Evolutionary conservation across 1,140 invertebrate species (phyloP).

Genomic region (Pogonomyrmex californicus): DNA sequence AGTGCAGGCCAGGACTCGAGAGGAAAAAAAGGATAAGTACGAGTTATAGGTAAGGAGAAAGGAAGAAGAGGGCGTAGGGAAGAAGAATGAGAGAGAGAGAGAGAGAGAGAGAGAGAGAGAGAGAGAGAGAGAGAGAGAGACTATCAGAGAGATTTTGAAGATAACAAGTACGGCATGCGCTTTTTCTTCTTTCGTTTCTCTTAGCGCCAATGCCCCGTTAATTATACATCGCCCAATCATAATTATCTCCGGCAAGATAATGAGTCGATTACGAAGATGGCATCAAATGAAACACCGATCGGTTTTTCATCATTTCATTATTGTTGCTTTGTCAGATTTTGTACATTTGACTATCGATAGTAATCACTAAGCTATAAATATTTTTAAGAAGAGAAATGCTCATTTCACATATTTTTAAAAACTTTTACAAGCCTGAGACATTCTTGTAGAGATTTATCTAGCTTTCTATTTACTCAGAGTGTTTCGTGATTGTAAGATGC

Average conservation of each 20-base stretch:
- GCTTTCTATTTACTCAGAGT: not conserved
- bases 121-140: conserved; percentile 51
- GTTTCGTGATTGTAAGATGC: not conserved
- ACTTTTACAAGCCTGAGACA: not conserved
- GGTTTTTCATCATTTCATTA: conserved; percentile 48
- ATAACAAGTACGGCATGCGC: conserved; percentile 78
- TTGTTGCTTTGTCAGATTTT: not conserved
- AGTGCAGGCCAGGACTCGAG: conserved; percentile 8
- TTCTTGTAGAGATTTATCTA: not conserved
- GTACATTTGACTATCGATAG: not conserved
- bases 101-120: conserved; percentile 47
- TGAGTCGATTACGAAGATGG: conserved; percentile 77
- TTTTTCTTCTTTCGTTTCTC: conserved; percentile 68
- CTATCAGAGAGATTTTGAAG: conserved; percentile 75
- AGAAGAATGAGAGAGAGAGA: conserved; percentile 50
- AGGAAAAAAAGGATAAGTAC: conserved; percentile 56
- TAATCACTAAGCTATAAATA: not conserved
- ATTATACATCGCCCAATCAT: conserved; percentile 76
- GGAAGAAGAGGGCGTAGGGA: conserved; percentile 19
- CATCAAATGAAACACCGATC: conserved; percentile 43
- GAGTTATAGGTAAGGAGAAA: conserved; percentile 54
- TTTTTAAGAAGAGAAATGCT: conserved; percentile 8
- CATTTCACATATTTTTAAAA: not conserved
- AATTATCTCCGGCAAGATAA: conserved; percentile 79
- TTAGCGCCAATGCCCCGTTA: conserved; percentile 75